These are phyloP conservation scores for Podarcis raffonei DNA, from an alignment of 2,113 vertebrate species.

Conservation along the genomic window DNA sequence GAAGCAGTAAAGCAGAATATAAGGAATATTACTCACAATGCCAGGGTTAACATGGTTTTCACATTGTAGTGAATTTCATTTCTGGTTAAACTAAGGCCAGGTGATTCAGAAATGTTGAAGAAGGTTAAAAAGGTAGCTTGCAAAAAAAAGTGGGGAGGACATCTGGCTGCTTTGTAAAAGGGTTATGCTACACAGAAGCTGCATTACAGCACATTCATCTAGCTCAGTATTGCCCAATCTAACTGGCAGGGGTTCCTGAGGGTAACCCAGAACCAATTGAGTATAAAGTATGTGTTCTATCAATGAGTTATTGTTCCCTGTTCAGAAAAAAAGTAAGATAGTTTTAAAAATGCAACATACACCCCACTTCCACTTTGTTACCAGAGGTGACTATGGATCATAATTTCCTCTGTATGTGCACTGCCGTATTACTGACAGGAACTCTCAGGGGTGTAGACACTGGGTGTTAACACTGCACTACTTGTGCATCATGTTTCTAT, in stretches of 20 bases:
- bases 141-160: constrained; percentile 8
- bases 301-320: neutral
- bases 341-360: neutral
- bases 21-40: neutral
- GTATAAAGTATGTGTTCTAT: neutral
- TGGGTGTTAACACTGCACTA: no score
- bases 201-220: neutral
- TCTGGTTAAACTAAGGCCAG: constrained; percentile 13
- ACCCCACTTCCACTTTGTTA: neutral
- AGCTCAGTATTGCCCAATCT: no score
- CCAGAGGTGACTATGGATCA: neutral
- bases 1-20: neutral
- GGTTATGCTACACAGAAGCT: neutral
- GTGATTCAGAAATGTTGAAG: neutral
- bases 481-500: neutral
- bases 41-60: neutral
- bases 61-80: constrained; percentile 13
- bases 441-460: neutral
- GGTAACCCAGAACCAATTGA: neutral
- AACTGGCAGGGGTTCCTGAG: neutral
- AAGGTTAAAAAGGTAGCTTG: constrained; percentile 30
- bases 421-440: neutral
- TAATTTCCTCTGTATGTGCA: neutral
- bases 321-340: neutral
- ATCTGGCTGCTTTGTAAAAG: constrained; percentile 3